phyloP scores from a whole-genome alignment of 2,888 invertebrate species.

The Amphipoea oculea region DNA sequence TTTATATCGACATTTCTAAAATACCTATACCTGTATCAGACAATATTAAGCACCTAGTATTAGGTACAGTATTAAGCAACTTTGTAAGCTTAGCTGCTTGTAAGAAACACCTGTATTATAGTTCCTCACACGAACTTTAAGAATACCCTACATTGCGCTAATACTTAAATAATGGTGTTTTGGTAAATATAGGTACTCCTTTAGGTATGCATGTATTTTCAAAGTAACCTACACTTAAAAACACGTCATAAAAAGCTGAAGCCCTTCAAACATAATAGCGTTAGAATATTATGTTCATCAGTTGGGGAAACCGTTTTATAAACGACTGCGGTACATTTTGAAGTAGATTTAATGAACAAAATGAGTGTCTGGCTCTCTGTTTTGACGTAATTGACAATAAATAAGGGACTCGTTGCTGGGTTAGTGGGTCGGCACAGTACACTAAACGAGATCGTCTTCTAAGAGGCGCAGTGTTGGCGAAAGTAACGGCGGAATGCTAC shows the following conservation, averaged over 20 bases:
- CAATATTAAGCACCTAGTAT: constrained; percentile 72
- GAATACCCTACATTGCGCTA: constrained; percentile 47
- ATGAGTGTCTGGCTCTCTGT: constrained; percentile 52
- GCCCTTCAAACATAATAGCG: constrained; percentile 32
- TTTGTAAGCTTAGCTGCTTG: constrained; percentile 54
- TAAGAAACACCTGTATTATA: constrained; percentile 55
- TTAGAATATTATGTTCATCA: constrained; percentile 31
- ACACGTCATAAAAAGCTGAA: constrained; percentile 37
- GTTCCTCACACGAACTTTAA: constrained; percentile 52
- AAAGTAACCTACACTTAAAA: constrained; percentile 31
- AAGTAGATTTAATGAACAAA: constrained; percentile 40
- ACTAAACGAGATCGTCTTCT: constrained; percentile 78
- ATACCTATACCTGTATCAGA: constrained; percentile 76
- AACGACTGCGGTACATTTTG: constrained; percentile 28
- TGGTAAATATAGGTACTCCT: constrained; percentile 26
- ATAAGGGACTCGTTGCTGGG: constrained; percentile 70
- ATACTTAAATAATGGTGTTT: constrained; percentile 45
- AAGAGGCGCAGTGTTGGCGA: constrained; percentile 78
- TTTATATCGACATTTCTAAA: constrained; percentile 85
- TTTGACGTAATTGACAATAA: constrained; percentile 70
- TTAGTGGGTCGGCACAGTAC: constrained; percentile 73
- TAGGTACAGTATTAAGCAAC: constrained; percentile 64
- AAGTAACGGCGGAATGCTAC: constrained; percentile 86
- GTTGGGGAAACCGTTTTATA: constrained; percentile 35
- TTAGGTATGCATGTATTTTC: constrained; percentile 10